Evolutionary conservation across 1,140 invertebrate species (phyloP), one percentile per base, ranked within the genome.

Genomic region (Drosophila elegans): DNA sequence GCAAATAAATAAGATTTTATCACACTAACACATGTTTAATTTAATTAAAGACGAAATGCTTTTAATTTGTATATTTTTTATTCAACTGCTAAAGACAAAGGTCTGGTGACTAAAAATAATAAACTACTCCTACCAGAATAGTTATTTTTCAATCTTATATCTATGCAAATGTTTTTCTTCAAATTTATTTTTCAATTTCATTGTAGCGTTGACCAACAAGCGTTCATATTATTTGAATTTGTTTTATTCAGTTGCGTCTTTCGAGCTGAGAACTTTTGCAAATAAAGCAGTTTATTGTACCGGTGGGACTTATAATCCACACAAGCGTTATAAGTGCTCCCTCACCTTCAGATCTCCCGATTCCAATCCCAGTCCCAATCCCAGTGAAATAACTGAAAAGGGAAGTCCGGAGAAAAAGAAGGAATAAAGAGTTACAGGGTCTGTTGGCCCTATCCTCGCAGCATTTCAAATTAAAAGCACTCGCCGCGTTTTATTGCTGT

Each of bases 231-330:
- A 68, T 71, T 71, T 57, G 59, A 46, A 61, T 76, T 60, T 79
- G 36, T 61, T 45, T 51, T 13, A 21, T 57, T 44, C 32, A 53
- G 27, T 27, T 69, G 42, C 29, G 25, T 39, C 54, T 67, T 74
- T 53, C 57, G 59, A 51, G 59, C 84, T 53, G 39, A 62, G 71
- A 88, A 88, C 76, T 89, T 89, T 80, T 77, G 84, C 83, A 74
- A 84, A 88, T 83, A 88, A 89, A 88, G 84, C 83, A 89, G 80
- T 88, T 89, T 88, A 88, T 89, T 80, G 73, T 84, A 48, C 83
- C 76, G 60, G 42, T 60, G 83, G 83, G 83, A 88, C 77, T 88
- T 74, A 78, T 88, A 88, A 83, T 88, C 84, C 84, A 83, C 84
- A 88, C 79, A 83, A 86, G 83, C 84, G 79, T 86, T 88, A 89